Base-by-base conservation (phyloP, 2,797 vertebrate species). In the Trachurus trachurus region DNA sequence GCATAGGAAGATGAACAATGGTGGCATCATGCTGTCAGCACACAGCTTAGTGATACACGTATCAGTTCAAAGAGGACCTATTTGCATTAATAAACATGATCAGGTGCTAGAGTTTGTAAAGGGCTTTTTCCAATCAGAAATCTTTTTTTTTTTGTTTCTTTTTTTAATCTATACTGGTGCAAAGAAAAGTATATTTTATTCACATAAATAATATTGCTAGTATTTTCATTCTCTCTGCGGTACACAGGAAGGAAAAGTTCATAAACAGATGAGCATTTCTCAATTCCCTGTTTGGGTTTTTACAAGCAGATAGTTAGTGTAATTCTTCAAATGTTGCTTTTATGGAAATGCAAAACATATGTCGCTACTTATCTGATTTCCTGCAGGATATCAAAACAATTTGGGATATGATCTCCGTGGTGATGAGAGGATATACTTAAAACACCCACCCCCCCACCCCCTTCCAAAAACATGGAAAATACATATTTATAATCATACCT, bases 291-390 rank as follows among this genome's bases (percentile, higher is more conserved):
- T 88, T 81, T 69, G 72, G 78, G 66, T 70, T 87, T 90, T 90
- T 68, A 66, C 57, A 63, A 71, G 76, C 67, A 70, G 89, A 90
- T 81, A 86, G 79, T 90, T 90, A 52, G 47, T 37, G 63, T 65
- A 90, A 92, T 90, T 91, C 86, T 83, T 85, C 75, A 91, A 88
- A 93, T 92, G 87, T 83, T 84, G 87, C 89, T 91, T 87, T 93
- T 89, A 92, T 85, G 87, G 84, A 88, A 91, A 93, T 90, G 84
- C 90, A 74, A 80, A 92, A 87, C 93, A 93, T 91, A 93, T 93
- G 91, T 92, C 56, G 67, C 86, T 77, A 88, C 91, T 93, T 88
- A 93, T 90, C 89, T 82, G 89, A 90, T 93, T 91, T 89, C 81
- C 87, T 87, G 88, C 85, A 85, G 76, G 82, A 91, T 89, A 87